phyloP scores from a whole-genome alignment of 2,113 vertebrate genomes.

The Ptyas mucosa region DNA sequence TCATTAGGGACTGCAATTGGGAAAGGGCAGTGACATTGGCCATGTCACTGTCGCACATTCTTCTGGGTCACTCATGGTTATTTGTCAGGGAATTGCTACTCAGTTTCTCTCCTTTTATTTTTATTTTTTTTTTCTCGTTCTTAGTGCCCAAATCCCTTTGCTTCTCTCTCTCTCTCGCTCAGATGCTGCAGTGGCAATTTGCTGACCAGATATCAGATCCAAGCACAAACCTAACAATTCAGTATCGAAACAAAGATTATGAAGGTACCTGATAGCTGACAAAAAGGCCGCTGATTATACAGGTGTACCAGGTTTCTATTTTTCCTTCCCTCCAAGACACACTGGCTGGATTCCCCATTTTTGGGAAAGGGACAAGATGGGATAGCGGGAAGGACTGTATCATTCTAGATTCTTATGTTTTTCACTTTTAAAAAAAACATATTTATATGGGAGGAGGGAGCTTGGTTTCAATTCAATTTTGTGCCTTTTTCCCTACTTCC shows the following conservation, averaged over 20 bases:
- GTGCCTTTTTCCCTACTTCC: not conserved
- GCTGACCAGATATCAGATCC: not conserved
- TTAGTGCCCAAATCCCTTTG: not conserved
- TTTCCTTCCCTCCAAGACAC: not conserved
- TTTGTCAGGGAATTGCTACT: constrained; percentile 16
- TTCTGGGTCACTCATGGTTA: constrained; percentile 13
- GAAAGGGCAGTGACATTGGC: constrained; percentile 20
- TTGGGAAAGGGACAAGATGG: not conserved
- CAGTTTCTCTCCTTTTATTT: constrained; percentile 16
- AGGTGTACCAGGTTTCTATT: not conserved
- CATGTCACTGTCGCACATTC: not conserved
- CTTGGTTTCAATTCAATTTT: not conserved
- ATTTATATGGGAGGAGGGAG: not conserved
- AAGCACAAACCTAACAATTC: not conserved
- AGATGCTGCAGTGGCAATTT: not conserved
- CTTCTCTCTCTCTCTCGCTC: not conserved
- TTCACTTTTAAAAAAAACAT: not conserved
- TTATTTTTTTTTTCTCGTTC: not conserved
- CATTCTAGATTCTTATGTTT: accelerated
- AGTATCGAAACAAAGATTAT: not conserved
- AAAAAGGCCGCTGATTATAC: not conserved
- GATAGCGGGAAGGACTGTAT: not conserved
- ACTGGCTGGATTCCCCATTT: not conserved
- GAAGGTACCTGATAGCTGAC: not conserved
- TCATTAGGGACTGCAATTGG: constrained; percentile 38